These are phyloP conservation scores for Psilopsiagon aymara DNA, from an alignment of 2,113 vertebrate genomes.

Conservation along the genomic window DNA sequence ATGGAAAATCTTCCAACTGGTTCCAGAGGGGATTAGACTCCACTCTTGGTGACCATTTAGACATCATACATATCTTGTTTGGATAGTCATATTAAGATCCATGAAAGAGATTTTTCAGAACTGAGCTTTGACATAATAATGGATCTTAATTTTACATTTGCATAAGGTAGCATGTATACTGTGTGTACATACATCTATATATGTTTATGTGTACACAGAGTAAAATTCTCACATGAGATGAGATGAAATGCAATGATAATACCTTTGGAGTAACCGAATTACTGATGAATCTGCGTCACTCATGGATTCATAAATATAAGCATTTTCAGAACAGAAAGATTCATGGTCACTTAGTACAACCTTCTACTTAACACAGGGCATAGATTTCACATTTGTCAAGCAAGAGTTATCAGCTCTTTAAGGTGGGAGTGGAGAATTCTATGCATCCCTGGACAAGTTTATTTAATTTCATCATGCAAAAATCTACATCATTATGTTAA, in stretches of 20 bases:
- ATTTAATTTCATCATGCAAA: background rate
- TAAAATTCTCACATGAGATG: background rate
- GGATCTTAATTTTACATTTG: background rate
- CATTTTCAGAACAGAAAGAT: background rate
- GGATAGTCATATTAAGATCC: background rate
- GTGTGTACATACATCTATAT: accelerated
- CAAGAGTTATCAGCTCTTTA: background rate
- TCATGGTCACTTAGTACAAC: background rate
- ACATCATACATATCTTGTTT: background rate
- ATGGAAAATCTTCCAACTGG: background rate
- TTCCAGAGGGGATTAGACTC: background rate
- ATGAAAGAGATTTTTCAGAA: background rate
- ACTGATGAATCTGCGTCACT: background rate
- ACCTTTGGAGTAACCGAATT: background rate
- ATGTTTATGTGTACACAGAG: background rate
- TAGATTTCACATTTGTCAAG: background rate
- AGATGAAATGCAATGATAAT: background rate
- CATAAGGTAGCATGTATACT: background rate
- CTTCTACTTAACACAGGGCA: background rate
- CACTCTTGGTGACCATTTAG: background rate
- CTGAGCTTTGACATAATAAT: background rate
- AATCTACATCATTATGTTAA: background rate
- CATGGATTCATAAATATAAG: background rate
- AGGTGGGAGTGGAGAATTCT: background rate
- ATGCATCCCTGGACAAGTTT: background rate